Evolutionary conservation across 2,888 invertebrate genomes (phyloP), one percentile per base, ranked within the genome.

Genomic region (Drosophila cracens): DNA sequence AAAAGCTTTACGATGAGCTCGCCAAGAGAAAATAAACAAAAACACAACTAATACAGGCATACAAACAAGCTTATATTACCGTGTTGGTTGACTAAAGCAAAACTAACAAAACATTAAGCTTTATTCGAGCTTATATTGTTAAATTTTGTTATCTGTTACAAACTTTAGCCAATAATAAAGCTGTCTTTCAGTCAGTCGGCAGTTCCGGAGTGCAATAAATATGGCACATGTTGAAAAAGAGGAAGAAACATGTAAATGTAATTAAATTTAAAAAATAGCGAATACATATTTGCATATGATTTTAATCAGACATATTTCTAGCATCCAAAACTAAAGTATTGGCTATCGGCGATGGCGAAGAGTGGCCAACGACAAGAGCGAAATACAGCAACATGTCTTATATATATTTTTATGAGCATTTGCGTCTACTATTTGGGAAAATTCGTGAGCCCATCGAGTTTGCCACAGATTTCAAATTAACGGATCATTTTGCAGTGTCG

Each of bases 291-390:
- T 36, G 3, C 2, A 33, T 0, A 38, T n/a, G 5, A 31, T 21
- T 21, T 43, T 13, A 33, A 13, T n/a, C 18, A 27, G 48, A 29
- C 11, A 7, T n/a, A 11, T 29, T 25, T 46, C 0, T 27, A 31
- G 46, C 29, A 8, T 36, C 31, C 2, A 65, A 58, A 40, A 27
- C 46, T 0, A 43, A 70, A 40, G 59, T 78, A 2, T 49, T 78
- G 57, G 11, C 58, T 2, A 78, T 74, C 31, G 75, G 64, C 16
- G 75, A 70, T 51, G 16, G 16, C 25, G 48, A 51, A 0, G 52
- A 77, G 21, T 10, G 13, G 25, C 8, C 13, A 48, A 13, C 38
- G 54, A 2, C 21, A 8, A 13, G 2, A 13, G 11, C 27, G 0
- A 56, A 59, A n/a, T 51, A 21, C 10, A 4, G 27, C 4, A 16